Evolutionary conservation across 2,797 vertebrate genomes (phyloP), one percentile per base, ranked within the genome.

Genomic region (Acanthurus tractus): DNA sequence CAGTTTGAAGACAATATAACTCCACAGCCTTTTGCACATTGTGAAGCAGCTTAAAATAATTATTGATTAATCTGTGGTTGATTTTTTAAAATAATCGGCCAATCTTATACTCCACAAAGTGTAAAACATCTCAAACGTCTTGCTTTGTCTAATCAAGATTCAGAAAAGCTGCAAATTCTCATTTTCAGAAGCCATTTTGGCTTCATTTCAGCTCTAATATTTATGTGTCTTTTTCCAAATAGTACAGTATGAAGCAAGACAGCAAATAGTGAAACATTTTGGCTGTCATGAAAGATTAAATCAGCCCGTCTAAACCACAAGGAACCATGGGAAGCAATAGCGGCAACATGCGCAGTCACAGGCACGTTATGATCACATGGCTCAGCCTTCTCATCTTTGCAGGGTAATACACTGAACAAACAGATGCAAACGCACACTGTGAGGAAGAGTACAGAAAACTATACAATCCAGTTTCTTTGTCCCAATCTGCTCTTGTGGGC

Each of bases 291-390:
- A 61, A 5, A 64, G 58, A 86, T 83, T 49, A 83, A 62, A 82
- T 83, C 85, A 81, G 42, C 46, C 66, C 22, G 23, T 49, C 58
- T 48, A 86, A 84, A 86, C 76, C 61, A 70, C 63, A 53, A 57
- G 25, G 23, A n/a, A n/a, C 22, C 11, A 34, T 80, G 22, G 22
- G 25, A 64, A 72, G 50, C 65, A 38, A 54, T 1, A 6, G 59
- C 2, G 10, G 38, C 59, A n/a, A 55, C 66, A 40, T 49, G 66
- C 55, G 23, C 44, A 23, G 18, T 17, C 49, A 55, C 15, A 36
- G 18, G 15, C 61, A 54, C 7, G 3, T 63, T 72, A 68, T 11
- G 53, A 70, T 71, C 34, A 6, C 18, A 62, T 48, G 59, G 22
- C 48, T 74, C 17, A 15, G 62, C 38, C 52, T 36, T 15, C 25